Percentiles rank a stretch among this genome's conserved stretches.
Evolutionary conservation across 2,888 invertebrate genomes (phyloP).

Genomic region (Stenodera caucasica): DNA sequence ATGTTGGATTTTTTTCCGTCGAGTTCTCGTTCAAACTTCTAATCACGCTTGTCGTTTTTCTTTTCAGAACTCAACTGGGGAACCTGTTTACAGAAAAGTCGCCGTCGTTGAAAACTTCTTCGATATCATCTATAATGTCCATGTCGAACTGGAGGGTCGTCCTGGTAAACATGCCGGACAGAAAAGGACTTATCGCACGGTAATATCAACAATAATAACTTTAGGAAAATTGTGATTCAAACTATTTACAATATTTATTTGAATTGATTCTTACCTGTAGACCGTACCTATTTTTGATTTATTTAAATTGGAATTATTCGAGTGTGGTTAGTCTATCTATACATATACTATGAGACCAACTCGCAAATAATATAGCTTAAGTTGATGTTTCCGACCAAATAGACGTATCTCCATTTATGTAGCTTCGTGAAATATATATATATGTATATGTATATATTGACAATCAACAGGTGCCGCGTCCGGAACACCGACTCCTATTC

Average conservation of each 20-base stretch:
- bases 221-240: not conserved
- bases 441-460: no score
- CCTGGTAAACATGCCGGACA: conserved; percentile 96
- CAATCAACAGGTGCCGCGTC: conserved; percentile 49
- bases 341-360: conserved; percentile 24
- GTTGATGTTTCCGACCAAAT: conserved; percentile 46
- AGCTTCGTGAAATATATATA: conserved; percentile 49
- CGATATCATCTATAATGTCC: conserved; percentile 94
- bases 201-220: conserved; percentile 57
- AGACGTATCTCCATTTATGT: conserved; percentile 51
- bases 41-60: conserved; percentile 11
- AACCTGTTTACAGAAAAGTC: conserved; percentile 84
- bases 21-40: conserved; percentile 4
- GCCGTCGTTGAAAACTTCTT: conserved; percentile 98
- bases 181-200: conserved; percentile 93
- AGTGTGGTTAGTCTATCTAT: conserved; percentile 13
- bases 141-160: conserved; percentile 90
- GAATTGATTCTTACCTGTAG: no score
- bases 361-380: conserved; percentile 28
- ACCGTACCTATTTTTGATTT: no score
- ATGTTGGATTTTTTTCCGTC: not conserved
- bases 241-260: no score
- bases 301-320: not conserved
- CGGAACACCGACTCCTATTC: conserved; percentile 43
- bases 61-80: conserved; percentile 72